These are phyloP conservation scores for Scyliorhinus canicula DNA, from an alignment of 2,797 vertebrate species.

Conservation along the genomic window DNA sequence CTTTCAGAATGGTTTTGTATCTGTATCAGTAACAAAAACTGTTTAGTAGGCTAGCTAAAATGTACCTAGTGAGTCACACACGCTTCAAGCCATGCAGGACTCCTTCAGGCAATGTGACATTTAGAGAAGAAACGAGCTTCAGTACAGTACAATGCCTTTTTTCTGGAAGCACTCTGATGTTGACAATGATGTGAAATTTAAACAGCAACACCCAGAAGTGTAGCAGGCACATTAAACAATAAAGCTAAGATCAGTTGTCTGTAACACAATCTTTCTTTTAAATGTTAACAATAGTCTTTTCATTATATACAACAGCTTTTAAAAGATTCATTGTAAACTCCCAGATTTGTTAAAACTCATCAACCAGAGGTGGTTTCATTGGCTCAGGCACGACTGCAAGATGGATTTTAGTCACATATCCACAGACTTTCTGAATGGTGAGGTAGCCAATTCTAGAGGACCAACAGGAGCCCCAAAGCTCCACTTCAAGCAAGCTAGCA, in stretches of 20 bases:
- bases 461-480: not conserved
- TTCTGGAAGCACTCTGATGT: not conserved
- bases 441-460: not conserved
- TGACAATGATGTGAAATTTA: conserved; percentile 27
- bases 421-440: not conserved
- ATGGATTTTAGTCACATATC: not conserved
- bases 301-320: not conserved
- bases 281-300: conserved; percentile 22
- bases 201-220: conserved; percentile 26
- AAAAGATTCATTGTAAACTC: conserved; percentile 3
- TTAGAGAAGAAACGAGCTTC: not conserved
- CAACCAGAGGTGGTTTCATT: not conserved
- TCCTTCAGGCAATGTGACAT: not conserved
- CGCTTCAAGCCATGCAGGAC: not conserved
- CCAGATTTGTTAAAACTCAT: not conserved
- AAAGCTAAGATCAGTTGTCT: conserved; percentile 2
- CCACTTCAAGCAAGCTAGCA: not conserved
- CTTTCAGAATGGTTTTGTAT: not conserved
- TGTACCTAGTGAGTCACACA: not conserved
- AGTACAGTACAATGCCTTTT: not conserved
- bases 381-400: not conserved
- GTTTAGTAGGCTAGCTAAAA: not conserved
- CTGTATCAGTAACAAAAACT: not conserved
- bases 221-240: not conserved
- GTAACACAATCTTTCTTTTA: not conserved